Percentiles rank a stretch among this genome's conserved stretches.
Conservation (phyloP, 1,140 invertebrate genomes). For the Hyles vespertilio region DNA sequence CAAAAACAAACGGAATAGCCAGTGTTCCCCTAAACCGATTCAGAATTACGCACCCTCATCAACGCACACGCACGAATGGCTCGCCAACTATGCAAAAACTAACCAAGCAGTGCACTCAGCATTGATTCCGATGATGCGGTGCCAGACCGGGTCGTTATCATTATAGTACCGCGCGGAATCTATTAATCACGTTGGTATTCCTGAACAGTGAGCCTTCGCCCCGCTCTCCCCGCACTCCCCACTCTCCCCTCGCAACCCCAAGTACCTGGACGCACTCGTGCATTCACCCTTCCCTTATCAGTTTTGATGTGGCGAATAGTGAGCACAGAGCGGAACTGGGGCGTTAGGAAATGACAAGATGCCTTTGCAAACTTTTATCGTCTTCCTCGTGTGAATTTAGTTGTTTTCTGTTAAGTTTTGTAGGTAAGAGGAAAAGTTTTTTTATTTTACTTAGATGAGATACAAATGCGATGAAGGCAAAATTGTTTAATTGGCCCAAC, state of each 20-base stretch:
- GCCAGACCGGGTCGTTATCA: conserved; percentile 60
- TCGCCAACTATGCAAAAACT: conserved; percentile 25
- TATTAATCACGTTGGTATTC: conserved; percentile 71
- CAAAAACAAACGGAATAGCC: conserved; percentile 1
- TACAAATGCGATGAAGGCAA: too few relatives aligned
- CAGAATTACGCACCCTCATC: conserved; percentile 7
- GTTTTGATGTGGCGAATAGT: conserved; percentile 52
- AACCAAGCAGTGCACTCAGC: conserved; percentile 18
- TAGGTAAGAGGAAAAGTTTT: too few relatives aligned
- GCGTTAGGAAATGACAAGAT: not conserved
- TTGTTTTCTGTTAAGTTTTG: too few relatives aligned
- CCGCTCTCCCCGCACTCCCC: conserved; percentile 22
- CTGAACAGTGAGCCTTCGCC: conserved; percentile 42
- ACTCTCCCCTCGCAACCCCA: conserved; percentile 24
- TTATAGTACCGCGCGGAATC: conserved; percentile 56
- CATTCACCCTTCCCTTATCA: conserved; percentile 72
- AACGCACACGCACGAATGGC: conserved; percentile 5
- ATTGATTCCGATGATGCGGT: conserved; percentile 49
- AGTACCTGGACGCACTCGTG: conserved; percentile 68
- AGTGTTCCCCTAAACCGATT: not conserved
- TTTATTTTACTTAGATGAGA: too few relatives aligned
- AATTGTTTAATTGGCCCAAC: too few relatives aligned
- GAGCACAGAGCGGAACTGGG: conserved; percentile 43
- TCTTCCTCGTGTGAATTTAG: too few relatives aligned
- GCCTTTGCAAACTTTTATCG: too few relatives aligned